These are phyloP conservation scores for Microplitis manilae DNA, from an alignment of 2,888 invertebrate species.

Conservation along the genomic window DNA sequence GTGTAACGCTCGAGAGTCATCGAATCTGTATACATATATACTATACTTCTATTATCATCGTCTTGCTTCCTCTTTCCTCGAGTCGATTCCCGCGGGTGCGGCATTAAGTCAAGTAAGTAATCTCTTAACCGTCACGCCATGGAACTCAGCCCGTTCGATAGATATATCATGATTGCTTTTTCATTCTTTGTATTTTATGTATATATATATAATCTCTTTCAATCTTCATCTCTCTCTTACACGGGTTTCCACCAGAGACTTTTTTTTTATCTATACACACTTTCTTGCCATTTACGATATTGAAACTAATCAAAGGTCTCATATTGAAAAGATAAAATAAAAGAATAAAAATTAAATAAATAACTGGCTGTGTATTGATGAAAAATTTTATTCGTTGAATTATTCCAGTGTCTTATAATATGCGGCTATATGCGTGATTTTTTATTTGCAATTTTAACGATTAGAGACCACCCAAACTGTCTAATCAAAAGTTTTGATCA, in stretches of 20 bases:
- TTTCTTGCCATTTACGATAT: constrained; percentile 47
- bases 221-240: neutral
- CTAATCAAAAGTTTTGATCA: constrained; percentile 11
- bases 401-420: neutral
- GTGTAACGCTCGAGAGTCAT: constrained; percentile 44
- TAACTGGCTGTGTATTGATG: neutral
- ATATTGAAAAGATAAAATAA: constrained; percentile 7
- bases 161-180: constrained; percentile 65
- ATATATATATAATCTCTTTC: neutral
- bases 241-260: constrained; percentile 20
- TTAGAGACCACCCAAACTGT: constrained; percentile 33
- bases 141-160: constrained; percentile 54
- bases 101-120: constrained; percentile 67
- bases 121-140: constrained; percentile 68
- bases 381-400: neutral
- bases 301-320: constrained; percentile 36
- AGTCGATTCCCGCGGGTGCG: constrained; percentile 48
- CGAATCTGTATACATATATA: constrained; percentile 22
- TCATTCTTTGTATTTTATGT: constrained; percentile 38
- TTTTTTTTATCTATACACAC: constrained; percentile 33
- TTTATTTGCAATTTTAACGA: neutral
- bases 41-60: constrained; percentile 15
- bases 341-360: neutral
- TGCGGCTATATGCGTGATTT: neutral
- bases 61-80: constrained; percentile 34